Evolutionary conservation across 2,797 vertebrate species (phyloP), one percentile per base, ranked within the genome.

Genomic region (Chelon labrosus): DNA sequence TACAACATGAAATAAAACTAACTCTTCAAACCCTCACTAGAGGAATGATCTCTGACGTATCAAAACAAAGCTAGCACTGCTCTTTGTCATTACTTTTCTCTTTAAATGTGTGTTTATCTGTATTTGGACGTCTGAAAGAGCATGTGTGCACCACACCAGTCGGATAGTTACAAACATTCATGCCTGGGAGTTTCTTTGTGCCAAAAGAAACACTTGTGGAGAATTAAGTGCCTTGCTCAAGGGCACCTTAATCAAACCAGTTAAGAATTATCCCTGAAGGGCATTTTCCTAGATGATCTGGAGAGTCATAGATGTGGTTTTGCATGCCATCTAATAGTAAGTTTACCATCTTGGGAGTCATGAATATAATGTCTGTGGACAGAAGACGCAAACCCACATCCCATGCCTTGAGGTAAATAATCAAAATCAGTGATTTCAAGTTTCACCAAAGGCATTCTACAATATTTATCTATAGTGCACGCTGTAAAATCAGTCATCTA

Each of bases 401-500:
- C 8, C n/a, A 19, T 19, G 46, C 17, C 46, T 65, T 38, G 39
- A 35, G 67, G 72, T 80, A 89, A 90, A 85, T 47, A 70, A 52
- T 25, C 37, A 37, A 63, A 86, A 68, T 37, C 54, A 82, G 77
- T 74, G 39, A 70, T 59, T 76, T 41, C 42, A 64, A 55, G 67
- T 64, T 78, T 63, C 69, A 73, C 17, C 5, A 64, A 31, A 61
- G 16, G 44, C 69, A 38, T 74, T 82, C 10, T 61, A 72, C 11
- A 69, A 47, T 67, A 68, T 80, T 70, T 61, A 61, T 75, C 71
- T 44, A 10, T 87, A 77, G 81, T 51, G 58, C 54, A 20, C 50
- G 25, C 58, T 62, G 57, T 74, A 72, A 68, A 85, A 73, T 65
- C 63, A 56, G 31, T 42, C 65, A 80, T 77, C 70, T 84, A 72